These are phyloP conservation scores for Zaprionus taronus DNA, from an alignment of 1,140 invertebrate species.

Conservation along the genomic window DNA sequence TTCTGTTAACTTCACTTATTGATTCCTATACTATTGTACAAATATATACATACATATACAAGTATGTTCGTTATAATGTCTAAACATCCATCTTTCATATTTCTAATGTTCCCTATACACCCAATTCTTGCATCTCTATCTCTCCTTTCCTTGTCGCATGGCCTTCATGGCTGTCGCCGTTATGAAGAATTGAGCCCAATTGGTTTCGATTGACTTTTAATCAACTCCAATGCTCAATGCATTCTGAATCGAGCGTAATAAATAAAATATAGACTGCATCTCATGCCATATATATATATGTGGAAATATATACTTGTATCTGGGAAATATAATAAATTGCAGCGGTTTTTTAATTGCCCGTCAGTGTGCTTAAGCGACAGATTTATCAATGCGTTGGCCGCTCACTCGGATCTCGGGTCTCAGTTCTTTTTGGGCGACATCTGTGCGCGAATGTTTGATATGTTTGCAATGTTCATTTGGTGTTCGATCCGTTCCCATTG, in stretches of 20 bases:
- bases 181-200: conserved; percentile 59
- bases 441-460: conserved; percentile 51
- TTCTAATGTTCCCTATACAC: background rate
- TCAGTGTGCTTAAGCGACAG: conserved; percentile 27
- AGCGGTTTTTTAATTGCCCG: conserved; percentile 62
- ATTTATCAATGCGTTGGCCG: conserved; percentile 26
- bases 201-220: conserved; percentile 76
- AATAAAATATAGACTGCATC: conserved; percentile 22
- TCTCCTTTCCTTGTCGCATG: background rate
- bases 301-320: background rate
- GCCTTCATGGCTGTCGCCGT: conserved; percentile 40
- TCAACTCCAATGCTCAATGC: conserved; percentile 65
- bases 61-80: background rate
- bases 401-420: conserved; percentile 21
- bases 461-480: conserved; percentile 15
- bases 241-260: conserved; percentile 51
- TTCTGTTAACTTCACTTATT: background rate
- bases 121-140: background rate
- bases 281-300: background rate
- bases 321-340: conserved; percentile 24
- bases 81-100: background rate
- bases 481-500: conserved; percentile 36
- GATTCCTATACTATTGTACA: background rate
- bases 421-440: conserved; percentile 22
- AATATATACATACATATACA: background rate